These are phyloP conservation scores for Lamprologus speciosus DNA, from an alignment of 2,113 vertebrate genomes.

Conservation along the genomic window DNA sequence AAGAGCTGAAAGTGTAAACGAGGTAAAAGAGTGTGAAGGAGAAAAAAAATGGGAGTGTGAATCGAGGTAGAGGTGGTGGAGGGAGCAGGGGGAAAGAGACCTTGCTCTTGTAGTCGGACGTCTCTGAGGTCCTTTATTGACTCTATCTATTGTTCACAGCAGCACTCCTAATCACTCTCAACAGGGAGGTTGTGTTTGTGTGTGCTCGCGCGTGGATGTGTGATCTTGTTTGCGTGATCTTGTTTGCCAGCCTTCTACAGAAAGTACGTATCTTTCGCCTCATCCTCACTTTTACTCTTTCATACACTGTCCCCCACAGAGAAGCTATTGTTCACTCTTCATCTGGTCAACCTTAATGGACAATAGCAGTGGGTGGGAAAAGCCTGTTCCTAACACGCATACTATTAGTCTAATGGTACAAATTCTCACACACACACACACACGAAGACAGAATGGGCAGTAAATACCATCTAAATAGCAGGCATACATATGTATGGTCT, in stretches of 20 bases:
- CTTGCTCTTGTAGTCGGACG: constrained; percentile 53
- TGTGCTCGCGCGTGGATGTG: not conserved
- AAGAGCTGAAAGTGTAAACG: not conserved
- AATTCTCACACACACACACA: not conserved
- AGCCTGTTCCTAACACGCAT: constrained; percentile 44
- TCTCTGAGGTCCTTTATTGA: constrained; percentile 66
- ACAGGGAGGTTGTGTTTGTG: constrained; percentile 44
- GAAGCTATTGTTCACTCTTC: constrained; percentile 51
- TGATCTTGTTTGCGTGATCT: not conserved
- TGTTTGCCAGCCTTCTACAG: constrained; percentile 10
- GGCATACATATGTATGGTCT: constrained; percentile 65
- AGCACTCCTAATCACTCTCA: constrained; percentile 66
- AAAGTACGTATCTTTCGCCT: constrained; percentile 24
- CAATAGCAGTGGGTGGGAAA: constrained; percentile 60
- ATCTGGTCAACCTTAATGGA: constrained; percentile 57
- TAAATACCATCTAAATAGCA: constrained; percentile 54
- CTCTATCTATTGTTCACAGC: constrained; percentile 68
- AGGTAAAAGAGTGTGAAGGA: not conserved
- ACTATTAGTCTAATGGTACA: constrained; percentile 43
- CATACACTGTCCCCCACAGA: constrained; percentile 45
- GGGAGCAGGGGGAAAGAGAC: constrained; percentile 5
- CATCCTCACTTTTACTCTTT: constrained; percentile 41
- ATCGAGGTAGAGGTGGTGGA: not conserved
- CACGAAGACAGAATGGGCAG: not conserved
- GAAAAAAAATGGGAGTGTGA: not conserved